Conservation (phyloP, 1,140 invertebrate species). For the Drosophila orena region DNA sequence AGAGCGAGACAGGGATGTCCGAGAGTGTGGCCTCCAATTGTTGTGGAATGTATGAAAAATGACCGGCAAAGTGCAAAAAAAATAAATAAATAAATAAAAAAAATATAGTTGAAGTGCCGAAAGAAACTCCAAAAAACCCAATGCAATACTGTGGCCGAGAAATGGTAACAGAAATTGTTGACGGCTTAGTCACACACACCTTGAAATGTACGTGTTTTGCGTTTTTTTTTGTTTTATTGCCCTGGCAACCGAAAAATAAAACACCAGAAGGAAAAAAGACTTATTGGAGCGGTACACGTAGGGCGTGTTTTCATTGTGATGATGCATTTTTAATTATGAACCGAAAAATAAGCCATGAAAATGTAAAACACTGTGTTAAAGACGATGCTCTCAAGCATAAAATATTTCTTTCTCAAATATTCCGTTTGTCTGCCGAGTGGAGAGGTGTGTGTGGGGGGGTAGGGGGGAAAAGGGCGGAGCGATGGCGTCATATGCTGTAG, state of each 20-base stretch:
- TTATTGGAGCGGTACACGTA: slow-evolving; percentile 45
- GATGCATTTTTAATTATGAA: slow-evolving; percentile 79
- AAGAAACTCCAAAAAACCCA: slow-evolving; percentile 59
- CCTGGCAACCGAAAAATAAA: slow-evolving; percentile 63
- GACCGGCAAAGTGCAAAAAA: slow-evolving; percentile 69
- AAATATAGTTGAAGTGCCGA: slow-evolving; percentile 34
- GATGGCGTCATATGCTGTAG: slow-evolving; percentile 65
- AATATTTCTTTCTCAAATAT: slow-evolving; percentile 39
- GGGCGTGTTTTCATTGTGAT: slow-evolving; percentile 58
- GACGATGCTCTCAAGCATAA: slow-evolving; percentile 69
- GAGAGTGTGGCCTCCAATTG: slow-evolving; percentile 29
- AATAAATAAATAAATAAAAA: background rate
- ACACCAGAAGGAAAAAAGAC: slow-evolving; percentile 26
- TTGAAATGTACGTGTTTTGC: slow-evolving; percentile 51
- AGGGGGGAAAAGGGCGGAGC: slow-evolving; percentile 10
- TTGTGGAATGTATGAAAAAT: slow-evolving; percentile 58
- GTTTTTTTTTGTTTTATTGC: slow-evolving; percentile 57
- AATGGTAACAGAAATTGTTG: slow-evolving; percentile 65
- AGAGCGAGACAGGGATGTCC: slow-evolving; percentile 5
- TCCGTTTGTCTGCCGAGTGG: background rate
- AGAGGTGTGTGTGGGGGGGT: background rate
- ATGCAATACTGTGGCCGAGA: slow-evolving; percentile 41
- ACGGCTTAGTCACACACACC: slow-evolving; percentile 76
- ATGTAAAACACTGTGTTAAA: slow-evolving; percentile 52
- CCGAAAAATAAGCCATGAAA: slow-evolving; percentile 63